A percentile compares a stretch with the other conserved stretches of the same genome.
Evolutionary conservation across 2,888 invertebrate species (phyloP).

Genomic region (Acrocyrtus sp.): DNA sequence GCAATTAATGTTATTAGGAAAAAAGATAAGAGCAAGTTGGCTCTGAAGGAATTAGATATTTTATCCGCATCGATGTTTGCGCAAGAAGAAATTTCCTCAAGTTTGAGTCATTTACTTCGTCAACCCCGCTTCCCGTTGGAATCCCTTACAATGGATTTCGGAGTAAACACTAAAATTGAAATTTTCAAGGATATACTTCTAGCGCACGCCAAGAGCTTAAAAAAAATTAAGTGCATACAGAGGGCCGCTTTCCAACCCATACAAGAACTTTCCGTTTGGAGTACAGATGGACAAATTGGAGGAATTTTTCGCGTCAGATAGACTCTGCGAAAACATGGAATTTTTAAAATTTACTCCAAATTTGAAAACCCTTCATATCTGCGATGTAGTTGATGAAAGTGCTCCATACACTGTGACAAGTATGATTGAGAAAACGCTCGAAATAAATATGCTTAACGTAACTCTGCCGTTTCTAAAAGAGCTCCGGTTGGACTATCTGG

Average conservation of each 20-base stretch:
- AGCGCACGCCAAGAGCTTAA: not conserved
- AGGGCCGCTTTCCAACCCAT: conserved; percentile 1
- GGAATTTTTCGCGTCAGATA: not conserved
- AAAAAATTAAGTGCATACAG: conserved; percentile 1
- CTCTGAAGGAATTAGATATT: too few relatives aligned
- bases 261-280: conserved; percentile 1
- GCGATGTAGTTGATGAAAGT: conserved; percentile 1
- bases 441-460: not conserved
- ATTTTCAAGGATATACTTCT: too few relatives aligned
- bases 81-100: too few relatives aligned
- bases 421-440: not conserved
- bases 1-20: too few relatives aligned
- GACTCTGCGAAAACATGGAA: not conserved
- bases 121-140: too few relatives aligned
- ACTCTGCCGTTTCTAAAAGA: not conserved
- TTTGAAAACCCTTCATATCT: conserved; percentile 1
- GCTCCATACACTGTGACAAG: not conserved
- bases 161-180: too few relatives aligned
- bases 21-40: too few relatives aligned
- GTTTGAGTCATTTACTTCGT: too few relatives aligned
- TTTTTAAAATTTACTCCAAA: conserved; percentile 5
- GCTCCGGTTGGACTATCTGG: conserved; percentile 11
- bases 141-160: too few relatives aligned
- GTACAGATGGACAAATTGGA: not conserved
- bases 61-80: too few relatives aligned